Evolutionary conservation across 2,888 invertebrate species (phyloP), one percentile per base, ranked within the genome.

Genomic region (Standfussiana lucernea): DNA sequence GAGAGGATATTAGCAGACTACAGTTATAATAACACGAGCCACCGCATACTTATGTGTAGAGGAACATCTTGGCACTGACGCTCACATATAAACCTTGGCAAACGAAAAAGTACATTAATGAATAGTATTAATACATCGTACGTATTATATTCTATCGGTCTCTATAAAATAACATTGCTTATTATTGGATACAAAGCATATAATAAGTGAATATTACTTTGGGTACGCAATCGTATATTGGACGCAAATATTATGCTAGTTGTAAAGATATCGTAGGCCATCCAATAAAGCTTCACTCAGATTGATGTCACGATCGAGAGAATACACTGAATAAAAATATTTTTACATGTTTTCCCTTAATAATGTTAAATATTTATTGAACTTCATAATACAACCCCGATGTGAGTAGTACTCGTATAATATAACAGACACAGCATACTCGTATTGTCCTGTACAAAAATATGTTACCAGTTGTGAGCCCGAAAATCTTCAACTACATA

Each of bases 401-500:
- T 47, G 56, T 62, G 66, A 65, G 61, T 50, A 61, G 64, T 37
- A n/a, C n/a, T n/a, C n/a, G n/a, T n/a, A 47, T 81, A 71, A 65
- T 75, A 67, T 70, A 62, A 53, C 45, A 67, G 15, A 50, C 40
- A 68, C 35, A 82, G 61, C 65, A 77, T 73, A n/a, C n/a, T n/a
- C n/a, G n/a, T n/a, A 72, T 82, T 86, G 83, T 68, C 53, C 35
- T 50, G 62, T 66, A 66, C 78, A 66, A 75, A 59, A 75, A 83
- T 73, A 79, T 81, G 53, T 84, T 75, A 75, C 35, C 72, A 73
- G 73, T 79, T 66, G 76, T 75, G 66, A 77, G 77, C 77, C 82
- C 70, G 67, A 88, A 84, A 82, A 88, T 83, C 84, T 86, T 88
- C 83, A 80, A 85, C 87, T 82, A 86, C 85, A 84, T 82, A 86